phyloP scores from a whole-genome alignment of 2,113 vertebrate species.

The Anarrhichthys ocellatus region DNA sequence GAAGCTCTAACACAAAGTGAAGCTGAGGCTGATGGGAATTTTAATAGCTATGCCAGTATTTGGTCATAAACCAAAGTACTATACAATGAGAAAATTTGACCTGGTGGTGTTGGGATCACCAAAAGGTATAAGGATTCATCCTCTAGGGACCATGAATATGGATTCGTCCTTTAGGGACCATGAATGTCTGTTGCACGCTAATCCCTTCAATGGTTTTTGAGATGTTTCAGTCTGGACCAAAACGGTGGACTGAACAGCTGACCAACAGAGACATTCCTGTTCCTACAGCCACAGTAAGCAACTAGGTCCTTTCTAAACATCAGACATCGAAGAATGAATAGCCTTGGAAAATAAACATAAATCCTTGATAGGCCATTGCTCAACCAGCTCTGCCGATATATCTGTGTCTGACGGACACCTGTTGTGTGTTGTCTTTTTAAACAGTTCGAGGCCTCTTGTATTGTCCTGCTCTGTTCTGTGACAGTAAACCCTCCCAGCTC shows the following conservation, averaged over 20 bases:
- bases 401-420: slow-evolving; percentile 33
- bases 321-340: not conserved
- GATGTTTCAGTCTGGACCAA: slow-evolving; percentile 1
- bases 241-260: not conserved
- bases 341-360: not conserved
- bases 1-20: not conserved
- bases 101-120: not conserved
- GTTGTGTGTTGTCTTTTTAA: slow-evolving; percentile 50
- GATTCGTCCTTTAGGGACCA: not conserved
- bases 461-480: slow-evolving; percentile 53
- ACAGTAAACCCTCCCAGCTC: slow-evolving; percentile 71
- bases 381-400: not conserved
- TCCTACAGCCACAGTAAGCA: not conserved
- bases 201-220: not conserved
- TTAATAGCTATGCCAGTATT: not conserved
- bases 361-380: not conserved
- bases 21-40: not conserved
- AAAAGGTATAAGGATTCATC: not conserved
- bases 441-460: slow-evolving; percentile 57
- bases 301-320: not conserved
- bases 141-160: not conserved
- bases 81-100: not conserved
- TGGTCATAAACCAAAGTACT: not conserved
- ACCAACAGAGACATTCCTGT: not conserved
- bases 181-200: not conserved